A percentile compares a stretch with the other conserved stretches of the same genome.
Evolutionary conservation across 2,888 invertebrate genomes (phyloP).

Genomic region (Anarsia innoxiella): DNA sequence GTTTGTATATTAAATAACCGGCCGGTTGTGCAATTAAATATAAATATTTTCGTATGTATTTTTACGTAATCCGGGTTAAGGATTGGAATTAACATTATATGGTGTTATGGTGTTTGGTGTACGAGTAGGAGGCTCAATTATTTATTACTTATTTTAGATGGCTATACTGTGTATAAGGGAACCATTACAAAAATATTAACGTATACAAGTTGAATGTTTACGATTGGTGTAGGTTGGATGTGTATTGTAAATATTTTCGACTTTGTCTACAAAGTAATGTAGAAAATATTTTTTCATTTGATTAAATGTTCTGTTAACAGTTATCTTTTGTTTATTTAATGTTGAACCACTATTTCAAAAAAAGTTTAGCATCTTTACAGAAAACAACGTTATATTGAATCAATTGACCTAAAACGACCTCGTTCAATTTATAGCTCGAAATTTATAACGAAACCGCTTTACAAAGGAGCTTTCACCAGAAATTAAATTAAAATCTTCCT

Average conservation of each 20-base stretch:
- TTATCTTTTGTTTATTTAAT: too few species aligned
- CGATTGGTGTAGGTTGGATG: slow-evolving; percentile 11
- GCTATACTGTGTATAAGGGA: too few species aligned
- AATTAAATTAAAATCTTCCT: slow-evolving; percentile 8
- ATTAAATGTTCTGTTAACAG: slow-evolving; percentile 22
- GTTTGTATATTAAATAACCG: slow-evolving; percentile 46
- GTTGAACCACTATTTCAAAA: too few species aligned
- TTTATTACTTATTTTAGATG: slow-evolving; percentile 31
- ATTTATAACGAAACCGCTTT: slow-evolving; percentile 9
- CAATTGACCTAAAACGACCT: too few species aligned
- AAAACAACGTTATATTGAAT: too few species aligned
- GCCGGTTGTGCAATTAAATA: slow-evolving; percentile 71
- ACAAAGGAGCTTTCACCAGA: slow-evolving; percentile 10
- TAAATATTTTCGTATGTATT: slow-evolving; percentile 37
- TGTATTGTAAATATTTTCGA: slow-evolving; percentile 31
- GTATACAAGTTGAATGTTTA: slow-evolving; percentile 5
- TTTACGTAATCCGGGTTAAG: slow-evolving; percentile 18
- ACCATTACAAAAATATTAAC: slow-evolving; percentile 5
- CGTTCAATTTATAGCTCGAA: slow-evolving; percentile 8
- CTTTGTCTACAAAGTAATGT: slow-evolving; percentile 34
- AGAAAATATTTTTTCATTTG: slow-evolving; percentile 34
- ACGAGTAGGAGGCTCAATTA: slow-evolving; percentile 48
- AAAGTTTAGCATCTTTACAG: too few species aligned
- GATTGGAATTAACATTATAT: slow-evolving; percentile 32
- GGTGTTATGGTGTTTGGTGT: slow-evolving; percentile 49